Base-by-base conservation (phyloP, 2,113 vertebrate species). In the Pardalotus punctatus region DNA sequence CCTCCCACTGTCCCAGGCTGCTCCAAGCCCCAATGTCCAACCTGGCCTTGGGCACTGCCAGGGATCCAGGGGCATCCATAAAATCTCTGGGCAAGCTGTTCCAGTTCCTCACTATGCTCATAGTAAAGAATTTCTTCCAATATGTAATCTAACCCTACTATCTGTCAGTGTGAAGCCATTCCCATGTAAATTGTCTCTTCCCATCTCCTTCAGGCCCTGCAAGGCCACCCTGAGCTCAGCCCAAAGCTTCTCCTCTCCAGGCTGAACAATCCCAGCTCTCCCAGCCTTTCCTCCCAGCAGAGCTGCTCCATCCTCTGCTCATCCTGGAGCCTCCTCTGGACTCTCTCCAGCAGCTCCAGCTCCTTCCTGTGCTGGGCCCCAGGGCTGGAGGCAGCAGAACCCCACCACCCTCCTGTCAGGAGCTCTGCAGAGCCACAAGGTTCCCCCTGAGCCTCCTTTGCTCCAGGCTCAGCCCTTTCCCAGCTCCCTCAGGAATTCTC, bases 31-130 rank as follows among this genome's bases (percentile, higher is more conserved):
- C 81, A 56, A 21, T 20, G 43, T 74, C 82, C 60, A 35, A 2
- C 8, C 10, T 29, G 60, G 24, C 29, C 12, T n/a, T 48, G 42
- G 51, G 0, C 60, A 74, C 15, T 57, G 0, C 20, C 29, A 57
- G 31, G 35, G 29, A 40, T 85, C 64, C 43, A 35, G 23, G 4
- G 6, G 15, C 8, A 40, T 1, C 35, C 70, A 47, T 8, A 40
- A 23, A 23, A 47, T 28, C 33, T 29, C 60, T 40, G 42, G 15
- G 12, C 29, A 74, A 10, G 8, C 24, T 73, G 40, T n/a, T 18
- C 45, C 7, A 28, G 40, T 4, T 18, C 15, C n/a, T 73, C 24
- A n/a, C 19, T 48, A 65, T n/a, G 23, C 23, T 29, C 29, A 56
- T 14, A 74, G 50, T 29, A 10, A 56, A 45, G 11, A 27, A 54